Conservation (phyloP, 2,797 vertebrate genomes). For the Iguana delicatissima region DNA sequence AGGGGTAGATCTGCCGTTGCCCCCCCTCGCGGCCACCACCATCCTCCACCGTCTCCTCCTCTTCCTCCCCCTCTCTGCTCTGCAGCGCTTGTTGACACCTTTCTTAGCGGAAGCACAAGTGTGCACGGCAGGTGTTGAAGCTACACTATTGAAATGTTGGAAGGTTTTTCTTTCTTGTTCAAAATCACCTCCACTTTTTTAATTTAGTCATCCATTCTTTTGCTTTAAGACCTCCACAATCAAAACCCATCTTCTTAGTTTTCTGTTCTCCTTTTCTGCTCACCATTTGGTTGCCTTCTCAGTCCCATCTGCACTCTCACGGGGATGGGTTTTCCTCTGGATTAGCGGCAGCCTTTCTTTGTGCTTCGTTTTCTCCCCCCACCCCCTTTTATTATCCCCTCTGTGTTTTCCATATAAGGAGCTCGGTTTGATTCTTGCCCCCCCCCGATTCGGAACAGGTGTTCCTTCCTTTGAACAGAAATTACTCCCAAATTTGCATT, state of each 20-base stretch:
- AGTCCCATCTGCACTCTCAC: slow-evolving; percentile 49
- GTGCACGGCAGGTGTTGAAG: slow-evolving; percentile 47
- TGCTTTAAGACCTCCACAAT: neutral
- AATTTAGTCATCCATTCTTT: slow-evolving; percentile 54
- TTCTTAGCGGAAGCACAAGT: slow-evolving; percentile 76
- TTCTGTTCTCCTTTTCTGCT: neutral
- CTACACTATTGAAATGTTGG: slow-evolving; percentile 43
- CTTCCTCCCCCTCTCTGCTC: slow-evolving; percentile 69
- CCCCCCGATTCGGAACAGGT: rapidly evolving
- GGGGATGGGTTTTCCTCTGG: slow-evolving; percentile 53
- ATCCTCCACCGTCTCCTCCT: slow-evolving; percentile 52
- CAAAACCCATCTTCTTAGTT: neutral
- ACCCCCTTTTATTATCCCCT: slow-evolving; percentile 8
- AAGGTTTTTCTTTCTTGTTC: slow-evolving; percentile 49
- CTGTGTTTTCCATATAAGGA: rapidly evolving
- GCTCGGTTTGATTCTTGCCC: neutral
- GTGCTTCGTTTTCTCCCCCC: neutral
- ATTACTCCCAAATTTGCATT: rapidly evolving
- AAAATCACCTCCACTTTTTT: slow-evolving; percentile 28
- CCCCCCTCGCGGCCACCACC: slow-evolving; percentile 45
- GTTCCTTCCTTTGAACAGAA: neutral
- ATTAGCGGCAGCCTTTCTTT: slow-evolving; percentile 59
- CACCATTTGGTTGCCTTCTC: neutral
- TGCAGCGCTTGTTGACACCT: slow-evolving; percentile 79
- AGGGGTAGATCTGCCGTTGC: slow-evolving; percentile 75